Base-by-base conservation (phyloP, 2,888 invertebrate species). In the Dynastes maya region DNA sequence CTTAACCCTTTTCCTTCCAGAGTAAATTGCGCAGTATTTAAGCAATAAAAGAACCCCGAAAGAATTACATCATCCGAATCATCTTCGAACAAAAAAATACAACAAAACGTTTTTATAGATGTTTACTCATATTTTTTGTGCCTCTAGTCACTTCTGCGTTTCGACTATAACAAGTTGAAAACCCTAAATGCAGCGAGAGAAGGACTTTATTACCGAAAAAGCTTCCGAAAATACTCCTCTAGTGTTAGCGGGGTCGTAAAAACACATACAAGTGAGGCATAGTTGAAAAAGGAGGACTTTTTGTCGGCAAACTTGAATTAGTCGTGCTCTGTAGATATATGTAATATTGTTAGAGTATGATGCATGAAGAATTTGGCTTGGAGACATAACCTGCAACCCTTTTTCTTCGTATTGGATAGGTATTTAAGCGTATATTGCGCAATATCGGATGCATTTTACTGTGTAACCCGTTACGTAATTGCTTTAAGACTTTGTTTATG, bases 151-250 rank as follows among this genome's bases (percentile, higher is more conserved):
- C n/a, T 32, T 16, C 53, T 16, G 5, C 53, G 2, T n/a, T 53
- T n/a, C n/a, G 53, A 5, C 16, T 53, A 53, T 16, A 37, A 64
- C 32, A 32, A 64, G 64, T 63, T 63, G 9, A 63, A 32, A 11
- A 13, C 29, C 32, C 64, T 37, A 27, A 64, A 64, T 13, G 9
- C 2, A 6, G 13, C 37, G 64, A 53, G 32, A 64, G 32, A 37
- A 64, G 53, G 53, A 51, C 70, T 70, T 70, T 70, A 70, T 70
- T 70, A 53, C 70, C 49, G 53, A 70, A 70, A 53, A 70, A 53
- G 70, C 70, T 70, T 70, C 70, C 70, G 70, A 70, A 70, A 70
- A 70, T 64, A 40, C 13, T 53, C 32, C 13, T 51, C 70, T 70
- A 70, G 70, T 55, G 70, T 53, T 70, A 32, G 53, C 29, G 29